Base-by-base conservation (phyloP, 1,140 invertebrate genomes). In the Calliopsis andreniformis region DNA sequence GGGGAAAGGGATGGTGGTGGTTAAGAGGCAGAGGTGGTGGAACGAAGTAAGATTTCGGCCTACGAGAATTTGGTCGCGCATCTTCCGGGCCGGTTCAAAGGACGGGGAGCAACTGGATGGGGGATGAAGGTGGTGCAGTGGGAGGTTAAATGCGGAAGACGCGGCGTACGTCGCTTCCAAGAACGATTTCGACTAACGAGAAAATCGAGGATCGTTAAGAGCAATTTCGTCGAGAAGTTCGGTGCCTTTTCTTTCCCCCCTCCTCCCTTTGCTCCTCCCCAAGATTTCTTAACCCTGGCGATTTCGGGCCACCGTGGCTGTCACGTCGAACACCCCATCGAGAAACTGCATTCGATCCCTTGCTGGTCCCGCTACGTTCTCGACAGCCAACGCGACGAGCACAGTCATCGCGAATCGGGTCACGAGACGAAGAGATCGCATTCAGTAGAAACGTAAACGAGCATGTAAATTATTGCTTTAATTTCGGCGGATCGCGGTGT, bases 401-500 rank as follows among this genome's bases (percentile, higher is more conserved):
- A n/a, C n/a, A n/a, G n/a, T n/a, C n/a, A n/a, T n/a, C n/a, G n/a
- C n/a, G n/a, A n/a, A n/a, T n/a, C n/a, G 4, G 39, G 1, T 10
- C 2, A 39, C 25, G 12, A n/a, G 32, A 18, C 20, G 16, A 23
- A 32, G 20, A 30, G 20, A 47, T n/a, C 4, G 49, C 5, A 72
- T 35, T 23, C 51, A 49, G 42, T 39, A 72, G 68, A 66, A 58
- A 69, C 51, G 80, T 77, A 81, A 55, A 78, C 67, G 79, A 69
- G 72, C 85, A 10, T 5, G 87, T 91, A 88, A 91, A 89, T 89
- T 90, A 90, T 90, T 84, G 89, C 90, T 90, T 90, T 88, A 90
- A 90, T 90, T 90, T 90, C 84, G 73, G 39, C 35, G 62, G 62
- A 68, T 71, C 78, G 77, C 70, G 55, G 28, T 49, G 53, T 56